A percentile compares a stretch with the other conserved stretches of the same genome.
These are phyloP conservation scores for Menidia beryllina DNA, from an alignment of 2,113 vertebrate species.

Conservation along the genomic window DNA sequence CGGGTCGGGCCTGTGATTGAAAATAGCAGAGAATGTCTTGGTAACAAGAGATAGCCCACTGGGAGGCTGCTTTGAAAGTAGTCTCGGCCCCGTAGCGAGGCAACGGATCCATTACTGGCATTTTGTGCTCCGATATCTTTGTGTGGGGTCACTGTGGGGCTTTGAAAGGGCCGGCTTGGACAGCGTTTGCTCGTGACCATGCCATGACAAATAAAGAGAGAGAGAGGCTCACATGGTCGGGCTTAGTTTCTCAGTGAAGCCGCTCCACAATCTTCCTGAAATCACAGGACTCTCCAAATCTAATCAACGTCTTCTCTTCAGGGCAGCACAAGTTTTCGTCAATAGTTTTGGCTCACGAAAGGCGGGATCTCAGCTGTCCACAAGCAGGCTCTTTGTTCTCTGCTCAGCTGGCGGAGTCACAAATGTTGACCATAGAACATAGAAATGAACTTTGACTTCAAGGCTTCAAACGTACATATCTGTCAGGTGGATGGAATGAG, in stretches of 20 bases:
- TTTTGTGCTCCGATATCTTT: not conserved
- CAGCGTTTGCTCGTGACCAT: not conserved
- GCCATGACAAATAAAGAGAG: not conserved
- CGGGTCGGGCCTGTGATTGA: not conserved
- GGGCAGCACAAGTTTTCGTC: conserved; percentile 29
- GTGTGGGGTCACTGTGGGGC: not conserved
- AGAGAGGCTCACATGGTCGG: not conserved
- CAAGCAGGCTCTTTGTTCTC: not conserved
- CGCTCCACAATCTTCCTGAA: not conserved
- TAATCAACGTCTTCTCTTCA: conserved; percentile 24
- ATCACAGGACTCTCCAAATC: conserved; percentile 31
- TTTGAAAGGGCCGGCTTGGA: not conserved
- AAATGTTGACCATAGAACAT: not conserved
- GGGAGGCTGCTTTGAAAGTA: not conserved
- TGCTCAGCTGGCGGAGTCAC: not conserved
- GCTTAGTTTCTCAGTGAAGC: not conserved
- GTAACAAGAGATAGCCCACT: not conserved
- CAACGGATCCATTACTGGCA: not conserved
- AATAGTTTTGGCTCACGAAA: not conserved
- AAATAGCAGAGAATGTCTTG: not conserved
- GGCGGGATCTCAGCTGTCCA: not conserved
- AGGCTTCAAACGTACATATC: too few species aligned
- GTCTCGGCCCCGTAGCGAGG: not conserved
- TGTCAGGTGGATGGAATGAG: too few species aligned
- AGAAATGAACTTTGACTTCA: too few species aligned